A percentile compares a stretch with the other conserved stretches of the same genome.
These are phyloP conservation scores for Cataglyphis albicans DNA, from an alignment of 2,888 invertebrate genomes.

Conservation along the genomic window DNA sequence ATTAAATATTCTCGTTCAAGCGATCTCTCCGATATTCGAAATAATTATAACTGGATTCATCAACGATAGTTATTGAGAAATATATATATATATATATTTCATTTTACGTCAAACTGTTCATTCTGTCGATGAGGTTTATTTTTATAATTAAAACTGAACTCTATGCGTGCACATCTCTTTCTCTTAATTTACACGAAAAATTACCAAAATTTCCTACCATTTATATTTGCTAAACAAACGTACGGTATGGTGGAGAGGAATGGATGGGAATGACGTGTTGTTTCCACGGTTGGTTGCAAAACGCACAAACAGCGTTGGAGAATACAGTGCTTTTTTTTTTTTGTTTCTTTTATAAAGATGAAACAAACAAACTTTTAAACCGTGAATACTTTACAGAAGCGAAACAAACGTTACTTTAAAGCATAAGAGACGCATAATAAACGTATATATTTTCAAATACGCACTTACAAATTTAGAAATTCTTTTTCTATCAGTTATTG, in stretches of 20 bases:
- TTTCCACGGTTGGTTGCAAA: slow-evolving; percentile 15
- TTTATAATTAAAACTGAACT: slow-evolving; percentile 32
- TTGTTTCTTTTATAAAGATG: slow-evolving; percentile 21
- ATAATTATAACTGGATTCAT: slow-evolving; percentile 22
- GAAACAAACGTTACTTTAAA: slow-evolving; percentile 15
- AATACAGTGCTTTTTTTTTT: neutral
- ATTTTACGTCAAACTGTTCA: neutral
- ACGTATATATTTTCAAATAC: neutral
- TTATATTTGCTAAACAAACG: slow-evolving; percentile 46
- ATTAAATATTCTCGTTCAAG: slow-evolving; percentile 8
- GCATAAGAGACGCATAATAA: neutral
- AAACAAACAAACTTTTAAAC: slow-evolving; percentile 19
- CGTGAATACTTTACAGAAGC: slow-evolving; percentile 1
- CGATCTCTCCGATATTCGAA: neutral
- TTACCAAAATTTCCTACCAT: slow-evolving; percentile 42
- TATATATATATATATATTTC: neutral
- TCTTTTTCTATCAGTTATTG: neutral
- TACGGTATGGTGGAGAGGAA: slow-evolving; percentile 4
- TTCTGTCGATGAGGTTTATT: slow-evolving; percentile 2
- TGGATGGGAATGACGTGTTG: slow-evolving; percentile 48
- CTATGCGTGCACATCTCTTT: neutral
- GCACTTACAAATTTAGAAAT: neutral
- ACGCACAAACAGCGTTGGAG: slow-evolving; percentile 23
- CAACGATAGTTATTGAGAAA: neutral
- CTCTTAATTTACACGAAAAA: slow-evolving; percentile 38